These are phyloP conservation scores for Oligia fasciuncula DNA, from an alignment of 2,888 invertebrate genomes.

Conservation along the genomic window DNA sequence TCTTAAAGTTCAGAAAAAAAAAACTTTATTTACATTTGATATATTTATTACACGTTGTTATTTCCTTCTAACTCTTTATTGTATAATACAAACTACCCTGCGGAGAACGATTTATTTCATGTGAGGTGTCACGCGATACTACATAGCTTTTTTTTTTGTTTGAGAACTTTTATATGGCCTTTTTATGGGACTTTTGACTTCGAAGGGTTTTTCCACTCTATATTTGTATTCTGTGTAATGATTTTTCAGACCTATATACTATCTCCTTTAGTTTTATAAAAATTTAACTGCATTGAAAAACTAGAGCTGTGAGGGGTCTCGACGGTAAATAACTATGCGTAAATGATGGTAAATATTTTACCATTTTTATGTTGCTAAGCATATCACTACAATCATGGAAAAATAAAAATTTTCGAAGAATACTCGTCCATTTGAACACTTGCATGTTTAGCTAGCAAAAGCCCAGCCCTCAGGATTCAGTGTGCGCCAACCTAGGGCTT, in stretches of 20 bases:
- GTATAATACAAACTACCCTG: constrained; percentile 62
- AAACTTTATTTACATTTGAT: constrained; percentile 54
- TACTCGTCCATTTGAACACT: neutral
- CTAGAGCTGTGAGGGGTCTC: neutral
- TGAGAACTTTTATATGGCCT: constrained; percentile 42
- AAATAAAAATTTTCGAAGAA: neutral
- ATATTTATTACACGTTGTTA: constrained; percentile 64
- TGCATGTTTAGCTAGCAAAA: too few species aligned
- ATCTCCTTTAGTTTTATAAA: neutral
- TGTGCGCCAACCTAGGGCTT: neutral
- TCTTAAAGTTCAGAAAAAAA: constrained; percentile 6
- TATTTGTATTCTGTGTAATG: constrained; percentile 4
- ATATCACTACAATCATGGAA: neutral
- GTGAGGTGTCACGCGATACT: constrained; percentile 55
- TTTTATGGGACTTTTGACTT: constrained; percentile 59
- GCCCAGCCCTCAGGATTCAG: neutral
- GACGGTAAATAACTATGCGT: too few species aligned
- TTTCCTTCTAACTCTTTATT: constrained; percentile 58
- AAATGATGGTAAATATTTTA: too few species aligned
- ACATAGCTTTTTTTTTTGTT: constrained; percentile 44
- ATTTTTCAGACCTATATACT: neutral
- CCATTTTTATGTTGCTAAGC: neutral
- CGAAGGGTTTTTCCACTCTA: constrained; percentile 7
- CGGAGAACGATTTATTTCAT: constrained; percentile 55
- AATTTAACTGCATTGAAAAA: neutral